Percentiles rank a stretch among this genome's conserved stretches.
These are phyloP conservation scores for Andrena cerasifolii DNA, from an alignment of 1,140 invertebrate species.

Conservation along the genomic window DNA sequence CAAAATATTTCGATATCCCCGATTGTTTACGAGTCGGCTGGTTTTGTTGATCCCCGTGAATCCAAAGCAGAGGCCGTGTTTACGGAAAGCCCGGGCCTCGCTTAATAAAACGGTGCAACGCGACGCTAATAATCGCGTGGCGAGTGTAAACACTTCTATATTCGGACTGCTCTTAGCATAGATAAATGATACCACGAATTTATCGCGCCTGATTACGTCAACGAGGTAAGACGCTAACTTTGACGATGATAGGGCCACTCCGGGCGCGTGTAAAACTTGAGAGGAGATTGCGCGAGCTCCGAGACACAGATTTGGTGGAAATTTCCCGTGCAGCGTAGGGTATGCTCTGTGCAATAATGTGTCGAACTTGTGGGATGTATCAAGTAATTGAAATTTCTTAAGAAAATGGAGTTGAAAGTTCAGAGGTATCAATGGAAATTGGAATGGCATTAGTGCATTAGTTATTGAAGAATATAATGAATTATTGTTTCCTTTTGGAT, in stretches of 20 bases:
- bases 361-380: too few relatives aligned
- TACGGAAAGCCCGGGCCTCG: not conserved
- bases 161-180: constrained; percentile 28
- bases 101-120: not conserved
- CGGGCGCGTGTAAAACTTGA: constrained; percentile 5
- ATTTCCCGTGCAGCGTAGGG: too few relatives aligned
- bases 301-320: too few relatives aligned
- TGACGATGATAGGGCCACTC: constrained; percentile 29
- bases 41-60: not conserved
- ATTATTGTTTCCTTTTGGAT: too few relatives aligned
- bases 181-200: constrained; percentile 43
- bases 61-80: not conserved
- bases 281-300: too few relatives aligned
- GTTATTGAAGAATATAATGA: too few relatives aligned
- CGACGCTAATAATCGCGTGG: not conserved
- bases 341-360: too few relatives aligned
- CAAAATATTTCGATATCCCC: too few relatives aligned
- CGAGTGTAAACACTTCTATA: constrained; percentile 29
- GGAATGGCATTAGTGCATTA: too few relatives aligned
- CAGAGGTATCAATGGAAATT: too few relatives aligned
- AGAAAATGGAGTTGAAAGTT: too few relatives aligned
- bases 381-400: too few relatives aligned
- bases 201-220: constrained; percentile 37
- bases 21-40: not conserved
- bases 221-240: constrained; percentile 20